phyloP scores from a whole-genome alignment of 2,888 invertebrate genomes.

The Oasisia sp. region DNA sequence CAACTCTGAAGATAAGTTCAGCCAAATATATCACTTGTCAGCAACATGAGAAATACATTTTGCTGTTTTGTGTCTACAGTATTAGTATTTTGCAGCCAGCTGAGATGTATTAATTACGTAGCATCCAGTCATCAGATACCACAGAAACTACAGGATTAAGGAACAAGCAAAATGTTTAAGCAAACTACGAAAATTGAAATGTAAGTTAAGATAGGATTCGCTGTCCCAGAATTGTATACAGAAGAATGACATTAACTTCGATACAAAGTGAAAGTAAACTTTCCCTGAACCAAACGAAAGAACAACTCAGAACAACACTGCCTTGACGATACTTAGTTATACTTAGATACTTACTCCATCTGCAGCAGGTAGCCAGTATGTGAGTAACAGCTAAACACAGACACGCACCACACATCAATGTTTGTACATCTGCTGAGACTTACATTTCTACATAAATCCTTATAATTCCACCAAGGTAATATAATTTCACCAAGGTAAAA shows the following conservation, averaged over 20 bases:
- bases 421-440: background rate
- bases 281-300: background rate
- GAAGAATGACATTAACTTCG: background rate
- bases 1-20: too few relatives aligned
- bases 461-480: background rate
- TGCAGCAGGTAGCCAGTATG: background rate
- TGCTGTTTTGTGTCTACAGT: background rate
- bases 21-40: too few relatives aligned
- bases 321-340: background rate
- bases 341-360: background rate
- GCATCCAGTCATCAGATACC: background rate
- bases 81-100: background rate
- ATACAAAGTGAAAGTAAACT: background rate
- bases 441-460: too few relatives aligned
- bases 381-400: constrained; percentile 17
- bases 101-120: background rate
- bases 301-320: constrained; percentile 8
- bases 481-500: too few relatives aligned
- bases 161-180: background rate
- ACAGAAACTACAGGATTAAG: background rate
- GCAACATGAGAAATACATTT: background rate
- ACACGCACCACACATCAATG: background rate
- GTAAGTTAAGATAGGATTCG: background rate
- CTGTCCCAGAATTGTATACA: background rate
- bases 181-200: background rate